Percentiles rank a stretch among this genome's conserved stretches.
These are phyloP conservation scores for Acrobasis suavella DNA, from an alignment of 2,888 invertebrate genomes.

Conservation along the genomic window DNA sequence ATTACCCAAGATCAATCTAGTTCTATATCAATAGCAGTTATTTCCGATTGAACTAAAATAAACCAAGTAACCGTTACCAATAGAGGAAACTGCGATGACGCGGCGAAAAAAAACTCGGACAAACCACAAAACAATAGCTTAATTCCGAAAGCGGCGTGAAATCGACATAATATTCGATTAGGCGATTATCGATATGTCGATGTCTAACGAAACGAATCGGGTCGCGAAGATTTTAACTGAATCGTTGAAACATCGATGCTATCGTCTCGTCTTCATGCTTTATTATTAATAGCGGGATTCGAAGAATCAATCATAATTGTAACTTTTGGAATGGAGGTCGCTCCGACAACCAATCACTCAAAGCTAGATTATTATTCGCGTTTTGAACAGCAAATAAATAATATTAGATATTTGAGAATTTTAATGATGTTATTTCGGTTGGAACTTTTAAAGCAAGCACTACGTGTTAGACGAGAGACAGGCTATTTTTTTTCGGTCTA, in stretches of 20 bases:
- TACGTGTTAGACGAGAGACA: no score
- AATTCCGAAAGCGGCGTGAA: slow-evolving; percentile 65
- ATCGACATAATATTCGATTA: slow-evolving; percentile 57
- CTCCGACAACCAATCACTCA: background rate
- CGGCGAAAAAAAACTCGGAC: slow-evolving; percentile 32
- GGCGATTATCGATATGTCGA: slow-evolving; percentile 51
- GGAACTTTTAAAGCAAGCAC: no score
- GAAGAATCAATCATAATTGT: slow-evolving; percentile 16
- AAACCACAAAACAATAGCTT: slow-evolving; percentile 55
- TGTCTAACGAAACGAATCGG: slow-evolving; percentile 58
- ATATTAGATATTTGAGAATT: background rate
- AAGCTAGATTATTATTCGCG: background rate
- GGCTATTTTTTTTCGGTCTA: no score
- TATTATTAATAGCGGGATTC: slow-evolving; percentile 3
- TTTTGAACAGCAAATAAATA: background rate
- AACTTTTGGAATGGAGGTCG: slow-evolving; percentile 8
- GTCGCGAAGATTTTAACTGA: slow-evolving; percentile 39
- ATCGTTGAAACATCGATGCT: slow-evolving; percentile 46
- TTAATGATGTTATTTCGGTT: no score
- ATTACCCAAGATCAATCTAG: slow-evolving; percentile 22
- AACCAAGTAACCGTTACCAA: slow-evolving; percentile 26
- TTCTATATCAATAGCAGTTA: slow-evolving; percentile 7
- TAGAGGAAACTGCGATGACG: slow-evolving; percentile 40
- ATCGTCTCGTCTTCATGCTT: slow-evolving; percentile 33
- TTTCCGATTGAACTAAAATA: slow-evolving; percentile 28